Percentiles rank a stretch among this genome's conserved stretches.
Evolutionary conservation across 2,888 invertebrate genomes (phyloP).

Genomic region (Acronicta alni): DNA sequence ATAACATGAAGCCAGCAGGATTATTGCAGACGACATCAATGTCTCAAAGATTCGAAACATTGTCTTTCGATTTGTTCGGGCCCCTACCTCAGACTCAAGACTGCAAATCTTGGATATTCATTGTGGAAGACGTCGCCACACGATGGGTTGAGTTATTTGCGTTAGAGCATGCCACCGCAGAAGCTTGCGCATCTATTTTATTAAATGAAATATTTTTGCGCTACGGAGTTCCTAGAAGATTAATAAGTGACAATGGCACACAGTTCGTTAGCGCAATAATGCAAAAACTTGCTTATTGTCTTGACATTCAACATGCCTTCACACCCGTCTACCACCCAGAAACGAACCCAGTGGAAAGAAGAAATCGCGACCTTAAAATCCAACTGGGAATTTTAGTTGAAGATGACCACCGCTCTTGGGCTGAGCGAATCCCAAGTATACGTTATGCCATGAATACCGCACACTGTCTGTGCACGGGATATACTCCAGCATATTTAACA

Average conservation of each 20-base stretch:
- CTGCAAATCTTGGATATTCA: slow-evolving; percentile 41
- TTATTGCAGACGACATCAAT: slow-evolving; percentile 57
- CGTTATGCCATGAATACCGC: slow-evolving; percentile 1
- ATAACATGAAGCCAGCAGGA: slow-evolving; percentile 63
- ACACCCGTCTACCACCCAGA: too few species aligned
- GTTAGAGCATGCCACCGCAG: slow-evolving; percentile 9
- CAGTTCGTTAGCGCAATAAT: too few species aligned
- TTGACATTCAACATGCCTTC: too few species aligned
- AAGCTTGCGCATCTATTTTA: slow-evolving; percentile 53
- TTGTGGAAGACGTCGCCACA: slow-evolving; percentile 44
- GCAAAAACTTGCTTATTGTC: too few species aligned
- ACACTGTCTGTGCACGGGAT: background rate
- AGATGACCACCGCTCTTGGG: too few species aligned
- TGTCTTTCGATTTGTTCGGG: slow-evolving; percentile 64
- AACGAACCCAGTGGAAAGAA: too few species aligned
- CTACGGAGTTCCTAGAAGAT: too few species aligned
- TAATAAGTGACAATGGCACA: too few species aligned
- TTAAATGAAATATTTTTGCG: too few species aligned
- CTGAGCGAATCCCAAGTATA: too few species aligned
- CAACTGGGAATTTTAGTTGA: too few species aligned
- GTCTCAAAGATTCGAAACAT: slow-evolving; percentile 56
- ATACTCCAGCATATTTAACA: background rate
- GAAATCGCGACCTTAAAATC: too few species aligned
- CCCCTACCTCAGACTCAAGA: slow-evolving; percentile 39
- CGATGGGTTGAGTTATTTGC: slow-evolving; percentile 40